A percentile compares a stretch with the other conserved stretches of the same genome.
These are phyloP conservation scores for Drosophila mauritiana DNA, from an alignment of 1,140 invertebrate species.

Conservation along the genomic window DNA sequence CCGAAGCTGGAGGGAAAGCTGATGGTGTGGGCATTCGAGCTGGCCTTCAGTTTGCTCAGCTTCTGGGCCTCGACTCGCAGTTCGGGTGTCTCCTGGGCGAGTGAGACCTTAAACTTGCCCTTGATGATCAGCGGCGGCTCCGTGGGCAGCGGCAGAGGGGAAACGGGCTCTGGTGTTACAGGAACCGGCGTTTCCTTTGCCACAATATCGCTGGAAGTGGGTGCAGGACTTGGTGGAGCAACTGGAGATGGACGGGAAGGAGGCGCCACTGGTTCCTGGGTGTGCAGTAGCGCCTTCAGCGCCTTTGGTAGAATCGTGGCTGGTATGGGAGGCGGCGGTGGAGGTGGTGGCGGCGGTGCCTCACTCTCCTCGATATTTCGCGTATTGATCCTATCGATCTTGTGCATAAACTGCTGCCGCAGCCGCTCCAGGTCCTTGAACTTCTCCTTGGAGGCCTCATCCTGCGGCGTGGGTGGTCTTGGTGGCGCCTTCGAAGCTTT, in stretches of 20 bases:
- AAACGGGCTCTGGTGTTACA: background rate
- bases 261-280: constrained; percentile 36
- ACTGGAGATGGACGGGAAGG: background rate
- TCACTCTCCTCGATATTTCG: constrained; percentile 70
- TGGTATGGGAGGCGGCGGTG: constrained; percentile 77
- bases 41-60: constrained; percentile 72
- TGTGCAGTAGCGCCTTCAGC: constrained; percentile 70
- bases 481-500: constrained; percentile 63
- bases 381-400: constrained; percentile 79
- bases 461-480: constrained; percentile 70
- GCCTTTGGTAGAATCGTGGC: constrained; percentile 78
- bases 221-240: background rate
- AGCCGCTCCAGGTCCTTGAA: constrained; percentile 78
- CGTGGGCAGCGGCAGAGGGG: constrained; percentile 38
- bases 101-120: constrained; percentile 81
- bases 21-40: constrained; percentile 87
- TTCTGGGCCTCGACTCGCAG: constrained; percentile 85
- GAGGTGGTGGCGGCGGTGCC: constrained; percentile 58
- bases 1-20: constrained; percentile 87
- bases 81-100: constrained; percentile 86
- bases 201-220: background rate
- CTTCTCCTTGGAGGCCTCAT: constrained; percentile 70
- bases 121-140: constrained; percentile 64
- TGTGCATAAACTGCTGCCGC: constrained; percentile 81
- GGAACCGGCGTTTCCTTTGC: background rate